Evolutionary conservation across 2,888 invertebrate species (phyloP), one percentile per base, ranked within the genome.

Genomic region (Meloe dianella): DNA sequence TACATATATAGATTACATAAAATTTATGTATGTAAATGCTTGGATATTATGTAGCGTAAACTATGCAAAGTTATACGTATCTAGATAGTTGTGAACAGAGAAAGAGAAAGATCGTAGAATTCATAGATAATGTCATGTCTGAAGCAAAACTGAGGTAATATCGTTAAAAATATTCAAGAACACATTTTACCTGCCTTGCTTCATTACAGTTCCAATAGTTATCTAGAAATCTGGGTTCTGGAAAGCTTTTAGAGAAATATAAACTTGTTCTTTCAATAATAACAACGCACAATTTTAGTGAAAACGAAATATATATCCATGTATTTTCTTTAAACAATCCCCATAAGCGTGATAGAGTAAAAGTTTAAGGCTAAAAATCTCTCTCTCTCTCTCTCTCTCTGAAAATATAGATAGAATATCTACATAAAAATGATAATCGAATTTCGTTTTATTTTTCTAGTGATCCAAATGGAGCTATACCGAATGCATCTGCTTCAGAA

Each of bases 381-480:
- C n/a, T n/a, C n/a, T n/a, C n/a, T n/a, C n/a, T n/a, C n/a, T n/a
- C n/a, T n/a, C 27, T 27, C 2, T 27, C 27, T 27, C 4, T 27
- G 27, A 27, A 27, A 72, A 72, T 67, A 63, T 20, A 70, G 56
- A 22, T 3, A 22, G 20, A 20, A 2, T 22, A 3, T 12, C 9
- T 10, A 66, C 41, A 61, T 61, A 64, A 14, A 41, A 29, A 22
- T n/a, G 22, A 24, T 54, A n/a, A 59, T 59, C 14, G 54, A 47
- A 58, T 29, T 47, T 51, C 10, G 20, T 47, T 20, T 47, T 20
- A 47, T 47, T 20, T 20, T 10, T 85, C 57, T 85, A 92, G 91
- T 69, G 92, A 91, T 81, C 92, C 92, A 27, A 92, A 92, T 81
- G 86, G 85, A 72, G 85, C 84, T 63, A 78, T 80, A 67, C 82